phyloP scores from a whole-genome alignment of 2,888 invertebrate species.

The Cerastoderma edule region DNA sequence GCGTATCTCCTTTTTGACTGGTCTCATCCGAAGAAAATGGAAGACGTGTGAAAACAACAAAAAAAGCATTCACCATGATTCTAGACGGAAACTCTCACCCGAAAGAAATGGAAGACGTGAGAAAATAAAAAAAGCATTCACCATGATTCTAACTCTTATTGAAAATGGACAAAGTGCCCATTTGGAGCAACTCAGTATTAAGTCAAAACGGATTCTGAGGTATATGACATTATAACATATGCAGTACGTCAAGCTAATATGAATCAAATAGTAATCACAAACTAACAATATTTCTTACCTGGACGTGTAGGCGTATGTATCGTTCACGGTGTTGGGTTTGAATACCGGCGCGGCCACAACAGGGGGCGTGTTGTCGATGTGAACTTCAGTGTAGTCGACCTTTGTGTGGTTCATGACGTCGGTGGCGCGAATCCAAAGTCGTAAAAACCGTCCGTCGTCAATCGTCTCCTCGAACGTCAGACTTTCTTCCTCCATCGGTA shows the following conservation, averaged over 20 bases:
- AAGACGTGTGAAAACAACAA: background rate
- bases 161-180: no score
- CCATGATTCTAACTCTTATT: no score
- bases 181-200: no score
- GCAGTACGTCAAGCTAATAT: no score
- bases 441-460: constrained; percentile 3
- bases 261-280: no score
- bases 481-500: background rate
- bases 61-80: no score
- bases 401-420: constrained; percentile 15
- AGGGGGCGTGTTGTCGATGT: constrained; percentile 13
- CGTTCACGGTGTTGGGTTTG: background rate
- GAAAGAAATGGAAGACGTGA: background rate
- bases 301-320: constrained; percentile 3
- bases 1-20: no score
- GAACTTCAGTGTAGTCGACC: constrained; percentile 11
- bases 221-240: no score
- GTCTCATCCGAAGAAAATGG: background rate
- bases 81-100: no score
- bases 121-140: no score
- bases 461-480: background rate
- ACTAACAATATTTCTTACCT: no score
- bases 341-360: background rate
- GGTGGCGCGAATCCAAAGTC: constrained; percentile 15
- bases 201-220: no score